phyloP scores from a whole-genome alignment of 2,113 vertebrate genomes.

The Romanogobio albipinnatus region DNA sequence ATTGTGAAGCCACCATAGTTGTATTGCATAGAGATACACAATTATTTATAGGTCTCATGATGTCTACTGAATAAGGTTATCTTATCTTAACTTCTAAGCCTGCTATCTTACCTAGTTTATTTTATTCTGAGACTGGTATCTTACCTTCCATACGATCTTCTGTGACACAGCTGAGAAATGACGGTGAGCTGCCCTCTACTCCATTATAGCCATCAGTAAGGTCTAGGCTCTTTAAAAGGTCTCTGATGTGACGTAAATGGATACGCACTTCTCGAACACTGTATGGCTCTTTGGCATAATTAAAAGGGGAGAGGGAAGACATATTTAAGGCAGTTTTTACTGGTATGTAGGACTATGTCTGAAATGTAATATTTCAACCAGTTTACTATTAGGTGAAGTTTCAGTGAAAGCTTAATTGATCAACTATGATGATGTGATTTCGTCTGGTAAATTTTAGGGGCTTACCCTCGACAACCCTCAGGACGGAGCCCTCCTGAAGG shows the following conservation, averaged over 20 bases:
- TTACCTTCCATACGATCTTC: conserved; percentile 80
- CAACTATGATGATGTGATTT: neutral
- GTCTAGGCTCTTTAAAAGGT: conserved; percentile 92
- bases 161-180: conserved; percentile 89
- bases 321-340: conserved; percentile 2
- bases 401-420: neutral
- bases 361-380: neutral
- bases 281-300: conserved; percentile 82
- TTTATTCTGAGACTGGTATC: neutral
- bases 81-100: neutral
- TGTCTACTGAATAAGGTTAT: neutral
- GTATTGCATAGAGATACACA: neutral
- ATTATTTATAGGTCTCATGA: neutral
- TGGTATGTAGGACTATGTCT: neutral
- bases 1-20: neutral
- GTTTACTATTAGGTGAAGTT: neutral
- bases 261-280: conserved; percentile 91
- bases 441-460: neutral
- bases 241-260: conserved; percentile 89
- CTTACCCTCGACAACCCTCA: conserved; percentile 93
- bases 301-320: neutral
- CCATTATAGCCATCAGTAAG: conserved; percentile 92
- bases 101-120: neutral
- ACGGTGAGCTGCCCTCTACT: conserved; percentile 89
- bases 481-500: conserved; percentile 83